A percentile compares a stretch with the other conserved stretches of the same genome.
Evolutionary conservation across 1,140 invertebrate genomes (phyloP).

Genomic region (Drosophila littoralis): DNA sequence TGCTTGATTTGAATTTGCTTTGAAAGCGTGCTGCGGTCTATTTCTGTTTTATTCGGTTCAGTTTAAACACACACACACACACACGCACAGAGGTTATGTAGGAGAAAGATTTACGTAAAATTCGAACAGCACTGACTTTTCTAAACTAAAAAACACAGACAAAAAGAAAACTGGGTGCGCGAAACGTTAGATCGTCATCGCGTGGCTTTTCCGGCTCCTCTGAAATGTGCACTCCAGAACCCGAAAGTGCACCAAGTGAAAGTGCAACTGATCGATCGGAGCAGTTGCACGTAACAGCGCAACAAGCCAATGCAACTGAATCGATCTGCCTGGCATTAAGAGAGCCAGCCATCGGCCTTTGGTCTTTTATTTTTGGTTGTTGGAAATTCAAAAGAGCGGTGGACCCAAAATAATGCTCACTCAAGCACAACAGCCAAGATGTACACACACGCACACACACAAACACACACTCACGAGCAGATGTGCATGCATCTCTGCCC

Average conservation of each 20-base stretch:
- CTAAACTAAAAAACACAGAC: slow-evolving; percentile 45
- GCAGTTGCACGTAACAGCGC: slow-evolving; percentile 75
- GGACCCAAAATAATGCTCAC: slow-evolving; percentile 54
- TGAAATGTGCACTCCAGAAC: slow-evolving; percentile 23
- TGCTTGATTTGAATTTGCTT: slow-evolving; percentile 17
- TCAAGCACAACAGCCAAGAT: slow-evolving; percentile 53
- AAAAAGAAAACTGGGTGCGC: slow-evolving; percentile 41
- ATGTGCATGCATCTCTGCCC: not conserved
- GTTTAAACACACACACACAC: not conserved
- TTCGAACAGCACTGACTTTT: slow-evolving; percentile 31
- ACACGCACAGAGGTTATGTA: slow-evolving; percentile 54
- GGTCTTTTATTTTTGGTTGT: slow-evolving; percentile 71
- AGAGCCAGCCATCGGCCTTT: slow-evolving; percentile 9
- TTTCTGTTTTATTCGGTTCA: slow-evolving; percentile 32
- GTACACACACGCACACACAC: not conserved
- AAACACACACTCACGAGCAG: no score
- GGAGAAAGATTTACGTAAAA: slow-evolving; percentile 70
- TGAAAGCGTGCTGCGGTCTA: not conserved
- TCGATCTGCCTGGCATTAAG: slow-evolving; percentile 12
- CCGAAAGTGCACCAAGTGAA: slow-evolving; percentile 16
- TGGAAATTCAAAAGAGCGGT: slow-evolving; percentile 37
- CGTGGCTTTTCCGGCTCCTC: slow-evolving; percentile 23
- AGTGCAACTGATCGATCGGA: slow-evolving; percentile 59
- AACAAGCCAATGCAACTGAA: slow-evolving; percentile 67
- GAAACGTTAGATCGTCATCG: slow-evolving; percentile 41